phyloP scores from a whole-genome alignment of 2,797 vertebrate species.

The Erethizon dorsatum region DNA sequence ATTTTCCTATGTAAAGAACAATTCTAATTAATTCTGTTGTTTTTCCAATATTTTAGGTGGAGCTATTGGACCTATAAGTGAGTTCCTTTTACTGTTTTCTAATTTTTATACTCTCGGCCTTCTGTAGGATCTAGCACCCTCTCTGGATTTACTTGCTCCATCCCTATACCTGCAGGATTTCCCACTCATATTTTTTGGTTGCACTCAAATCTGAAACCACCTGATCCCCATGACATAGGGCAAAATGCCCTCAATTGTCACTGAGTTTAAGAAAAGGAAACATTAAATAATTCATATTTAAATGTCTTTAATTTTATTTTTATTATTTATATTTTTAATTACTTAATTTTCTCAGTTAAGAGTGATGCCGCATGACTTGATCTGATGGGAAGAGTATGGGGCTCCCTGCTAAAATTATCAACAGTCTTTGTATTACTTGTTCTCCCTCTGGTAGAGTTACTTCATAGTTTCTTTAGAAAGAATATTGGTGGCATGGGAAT shows the following conservation, averaged over 20 bases:
- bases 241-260: not conserved
- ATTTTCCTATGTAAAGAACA: constrained; percentile 28
- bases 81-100: constrained; percentile 66
- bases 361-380: not conserved
- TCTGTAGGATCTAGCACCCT: not conserved
- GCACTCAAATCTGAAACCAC: not conserved
- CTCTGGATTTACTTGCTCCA: not conserved
- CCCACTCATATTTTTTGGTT: not conserved
- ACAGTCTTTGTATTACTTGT: not conserved
- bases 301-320: not conserved
- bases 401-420: not conserved
- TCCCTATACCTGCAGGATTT: not conserved
- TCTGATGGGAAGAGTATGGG: not conserved
- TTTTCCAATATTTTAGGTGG: constrained; percentile 71
- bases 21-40: constrained; percentile 55
- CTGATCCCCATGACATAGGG: not conserved
- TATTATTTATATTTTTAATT: not conserved
- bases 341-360: constrained; percentile 4
- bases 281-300: constrained; percentile 12
- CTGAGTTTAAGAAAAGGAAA: constrained; percentile 35
- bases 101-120: not conserved
- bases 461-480: not conserved
- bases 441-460: not conserved
- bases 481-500: not conserved
- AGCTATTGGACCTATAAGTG: constrained; percentile 79